Evolutionary conservation across 2,113 vertebrate species (phyloP), one percentile per base, ranked within the genome.

Genomic region (Erpornis zantholeuca): DNA sequence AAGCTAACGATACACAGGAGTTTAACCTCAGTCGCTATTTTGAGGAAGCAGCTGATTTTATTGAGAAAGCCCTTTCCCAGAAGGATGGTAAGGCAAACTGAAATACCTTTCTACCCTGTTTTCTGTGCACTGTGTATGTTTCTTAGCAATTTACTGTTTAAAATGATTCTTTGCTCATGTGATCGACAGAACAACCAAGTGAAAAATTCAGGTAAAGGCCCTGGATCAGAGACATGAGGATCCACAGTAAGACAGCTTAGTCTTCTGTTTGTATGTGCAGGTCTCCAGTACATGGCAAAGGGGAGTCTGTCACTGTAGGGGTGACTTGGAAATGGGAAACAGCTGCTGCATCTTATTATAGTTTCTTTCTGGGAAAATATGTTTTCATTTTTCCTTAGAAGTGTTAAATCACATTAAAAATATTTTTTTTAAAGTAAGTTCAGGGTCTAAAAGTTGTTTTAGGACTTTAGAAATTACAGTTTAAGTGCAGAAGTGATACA

Each of bases 1-100:
- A 98, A 97, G 99, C 99, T 85, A 99, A 99, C 1, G 99, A 99
- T 91, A 99, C 99, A 0, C 98, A 98, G 84, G 98, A 99, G 60
- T 99, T 99, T 97, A 98, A 99, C 98, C 99, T 99, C 96, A 99
- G 99, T 84, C 98, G 98, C 97, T 99, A 98, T 97, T 99, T 99
- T 73, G 99, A 99, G 97, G 99, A 99, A 96, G 99, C 99, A 35
- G 98, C 99, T 20, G 99, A 99, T 86, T 99, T 99, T 92, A 99
- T 99, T 20, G 99, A 99, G 89, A 99, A 99, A 95, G 99, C 99
- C 49, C 97, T 99, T 90, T 98, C 98, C 25, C 99, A 99, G 88
- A 99, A 99, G 81, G 99, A 99, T 29, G 98, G 99, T 98, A 98
- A 99, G 98, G 97, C 56, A 16, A 77, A 76, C 61, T 28, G 60